phyloP scores from a whole-genome alignment of 2,888 invertebrate genomes.

The Allygus modestus region DNA sequence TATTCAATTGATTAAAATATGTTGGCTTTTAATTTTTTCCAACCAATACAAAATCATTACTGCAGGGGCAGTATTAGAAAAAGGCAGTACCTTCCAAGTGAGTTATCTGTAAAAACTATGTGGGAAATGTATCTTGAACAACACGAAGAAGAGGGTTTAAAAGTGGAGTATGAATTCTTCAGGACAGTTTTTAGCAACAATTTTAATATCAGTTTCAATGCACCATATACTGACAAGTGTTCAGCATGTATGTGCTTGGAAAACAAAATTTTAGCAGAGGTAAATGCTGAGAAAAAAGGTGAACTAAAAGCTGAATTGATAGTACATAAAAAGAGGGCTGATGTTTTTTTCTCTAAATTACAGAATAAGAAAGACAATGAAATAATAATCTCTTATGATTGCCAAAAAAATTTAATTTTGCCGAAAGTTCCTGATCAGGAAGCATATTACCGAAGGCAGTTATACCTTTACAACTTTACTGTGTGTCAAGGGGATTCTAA shows the following conservation, averaged over 20 bases:
- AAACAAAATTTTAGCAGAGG: neutral
- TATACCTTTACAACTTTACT: conserved; percentile 72
- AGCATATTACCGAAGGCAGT: conserved; percentile 72
- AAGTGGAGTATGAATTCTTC: conserved; percentile 5
- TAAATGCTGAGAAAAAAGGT: neutral
- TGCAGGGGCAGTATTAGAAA: neutral
- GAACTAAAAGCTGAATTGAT: neutral
- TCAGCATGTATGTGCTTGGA: conserved; percentile 20
- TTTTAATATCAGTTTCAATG: conserved; percentile 40
- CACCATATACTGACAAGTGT: conserved; percentile 43
- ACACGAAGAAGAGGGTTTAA: neutral
- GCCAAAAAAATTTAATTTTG: conserved; percentile 7
- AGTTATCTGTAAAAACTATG: conserved; percentile 14
- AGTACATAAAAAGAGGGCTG: conserved; percentile 27
- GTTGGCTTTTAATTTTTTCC: too few species aligned
- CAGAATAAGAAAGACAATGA: neutral
- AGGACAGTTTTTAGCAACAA: conserved; percentile 20
- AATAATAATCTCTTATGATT: neutral
- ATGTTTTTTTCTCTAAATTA: too few species aligned
- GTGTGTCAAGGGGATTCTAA: conserved; percentile 71
- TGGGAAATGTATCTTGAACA: conserved; percentile 44
- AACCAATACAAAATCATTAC: conserved; percentile 26
- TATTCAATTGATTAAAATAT: too few species aligned
- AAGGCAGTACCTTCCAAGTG: conserved; percentile 30
- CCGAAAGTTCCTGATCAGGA: too few species aligned